Evolutionary conservation across 2,113 vertebrate genomes (phyloP), one percentile per base, ranked within the genome.

Genomic region (Capricornis sumatraensis): DNA sequence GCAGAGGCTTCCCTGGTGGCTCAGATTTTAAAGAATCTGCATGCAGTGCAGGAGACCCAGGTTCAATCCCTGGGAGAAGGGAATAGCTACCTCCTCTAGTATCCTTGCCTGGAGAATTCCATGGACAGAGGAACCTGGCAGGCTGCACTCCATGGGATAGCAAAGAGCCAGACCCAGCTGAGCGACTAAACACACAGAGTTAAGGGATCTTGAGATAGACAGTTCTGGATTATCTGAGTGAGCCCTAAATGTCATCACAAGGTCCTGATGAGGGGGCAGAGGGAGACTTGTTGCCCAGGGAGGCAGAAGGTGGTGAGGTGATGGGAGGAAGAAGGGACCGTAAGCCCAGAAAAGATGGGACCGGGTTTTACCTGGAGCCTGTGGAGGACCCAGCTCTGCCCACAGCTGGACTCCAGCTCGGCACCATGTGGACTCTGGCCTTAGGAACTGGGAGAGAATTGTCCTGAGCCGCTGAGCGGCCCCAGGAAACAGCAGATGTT

Each of bases 391-490:
- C 40, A 13, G 10, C 40, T 8, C 8, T 10, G 28, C 64, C 55
- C 36, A 33, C 28, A 4, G n/a, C 47, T 6, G 6, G 62, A 12
- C 47, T 6, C 11, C 36, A 3, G 19, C 40, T 47, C 14, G 2
- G 74, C 52, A 11, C 2, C 5, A 0, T 33, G 15, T 5, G 47
- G 50, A 17, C 16, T 50, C 43, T 17, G 43, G 78, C 79, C 64
- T 60, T 6, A 9, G n/a, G 62, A 13, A 40, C 71, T 17, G n/a
- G 11, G 52, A 25, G 45, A 50, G n/a, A 9, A 6, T 5, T 2
- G 11, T 82, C 47, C 27, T 7, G 52, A 45, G 85, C 47, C 67
- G 1, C 19, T 8, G 12, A 2, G 16, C 0, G 0, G 52, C 13
- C 9, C 78, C 10, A 1, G 43, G 87, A 23, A 8, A 50, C 52